Evolutionary conservation across 2,888 invertebrate genomes (phyloP), one percentile per base, ranked within the genome.

Genomic region (Lasioglossum villosulum): DNA sequence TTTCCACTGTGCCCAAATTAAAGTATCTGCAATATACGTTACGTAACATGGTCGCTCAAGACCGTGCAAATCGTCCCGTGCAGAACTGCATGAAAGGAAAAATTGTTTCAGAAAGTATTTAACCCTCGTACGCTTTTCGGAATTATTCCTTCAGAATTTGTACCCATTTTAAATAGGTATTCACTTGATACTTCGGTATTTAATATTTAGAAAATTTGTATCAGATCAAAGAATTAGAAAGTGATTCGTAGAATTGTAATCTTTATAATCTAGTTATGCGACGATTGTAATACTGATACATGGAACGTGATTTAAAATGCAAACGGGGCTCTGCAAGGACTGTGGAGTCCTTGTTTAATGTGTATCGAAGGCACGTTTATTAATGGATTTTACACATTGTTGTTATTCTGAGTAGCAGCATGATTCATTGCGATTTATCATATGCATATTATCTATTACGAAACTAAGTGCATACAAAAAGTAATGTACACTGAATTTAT

Each of bases 281-380:
- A 30, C 2, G 63, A 63, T 30, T 0, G 16, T 30, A 30, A 30
- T 63, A 27, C 16, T 6, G 30, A 30, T 63, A 30, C 30, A 63
- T 63, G 63, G 63, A 63, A 30, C 16, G 30, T 14, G 63, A 63
- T 63, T 63, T 63, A 30, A 63, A 63, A 63, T 63, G 30, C 63
- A 30, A 30, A 5, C 16, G 48, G 23, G 2, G 23, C 48, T 52
- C 48, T 1, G 8, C 48, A 23, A 52, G 48, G 14, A 16, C 30
- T 30, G 30, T 63, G 6, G 16, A 63, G 30, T 63, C 63, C 63
- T 63, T 30, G 63, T 63, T 63, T 30, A 63, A 63, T 63, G 63
- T 63, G 63, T 63, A 63, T 63, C 16, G 63, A 30, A 30, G 30
- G 16, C 63, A 30, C 30, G 63, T 63, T 63, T 63, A 63, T 63